Base-by-base conservation (phyloP, 2,113 vertebrate species). In the Ascaphus truei region DNA sequence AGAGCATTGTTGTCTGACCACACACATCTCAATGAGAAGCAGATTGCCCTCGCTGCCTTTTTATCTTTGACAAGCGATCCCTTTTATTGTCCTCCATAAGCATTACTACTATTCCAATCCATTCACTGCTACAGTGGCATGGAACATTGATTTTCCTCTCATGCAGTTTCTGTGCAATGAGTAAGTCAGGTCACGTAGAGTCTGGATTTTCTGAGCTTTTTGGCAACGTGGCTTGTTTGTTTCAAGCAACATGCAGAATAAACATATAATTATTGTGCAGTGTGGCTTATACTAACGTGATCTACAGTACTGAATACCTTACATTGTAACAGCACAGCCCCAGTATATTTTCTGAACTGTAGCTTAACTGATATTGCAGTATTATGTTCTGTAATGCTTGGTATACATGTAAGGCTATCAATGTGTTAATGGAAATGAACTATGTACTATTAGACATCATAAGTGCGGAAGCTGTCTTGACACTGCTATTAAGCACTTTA, bases 151-250 rank as follows among this genome's bases (percentile, higher is more conserved):
- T 72, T 77, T 63, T 3, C 4, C 68, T 60, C 48, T 30, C 80
- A 79, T 85, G 83, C 85, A 85, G 87, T 85, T 86, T 89, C 85
- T 88, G 80, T 82, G 82, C 77, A 87, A 91, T 92, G 87, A 91
- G 74, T 83, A 78, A 90, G 90, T 89, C 89, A 84, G 84, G 83
- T 92, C 88, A 92, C 88, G 89, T 91, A 91, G 86, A 92, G 88
- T 89, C 89, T 88, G 86, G 87, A 79, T 88, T 83, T 90, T 86
- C 85, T 82, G 73, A 79, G 78, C 77, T 84, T 79, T 85, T 85
- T 86, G 86, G 73, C 84, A 87, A 78, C 79, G 84, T 85, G 87
- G 82, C 84, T 88, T 43, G 65, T 77, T 78, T 77, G 74, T 78
- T 79, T 80, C 82, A 72, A 78, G 77, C 78, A 84, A 73, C 73